A percentile compares a stretch with the other conserved stretches of the same genome.
These are phyloP conservation scores for Bhutanitis thaidina DNA, from an alignment of 2,888 invertebrate genomes.

Conservation along the genomic window DNA sequence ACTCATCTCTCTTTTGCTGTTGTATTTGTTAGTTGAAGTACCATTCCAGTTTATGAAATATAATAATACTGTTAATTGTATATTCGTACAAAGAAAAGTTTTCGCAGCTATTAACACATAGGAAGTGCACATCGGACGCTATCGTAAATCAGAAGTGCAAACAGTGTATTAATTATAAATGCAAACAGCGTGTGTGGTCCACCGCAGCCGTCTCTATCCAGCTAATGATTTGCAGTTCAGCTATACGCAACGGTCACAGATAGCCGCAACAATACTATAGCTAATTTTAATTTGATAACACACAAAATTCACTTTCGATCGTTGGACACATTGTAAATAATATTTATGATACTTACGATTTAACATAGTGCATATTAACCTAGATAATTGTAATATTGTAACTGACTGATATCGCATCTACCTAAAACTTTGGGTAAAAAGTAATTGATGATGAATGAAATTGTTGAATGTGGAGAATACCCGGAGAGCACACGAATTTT, in stretches of 20 bases:
- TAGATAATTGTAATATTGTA: too few species aligned
- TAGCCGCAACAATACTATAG: conserved; percentile 26
- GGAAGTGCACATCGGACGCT: conserved; percentile 62
- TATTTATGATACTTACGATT: too few species aligned
- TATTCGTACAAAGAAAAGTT: conserved; percentile 27
- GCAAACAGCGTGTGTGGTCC: conserved; percentile 76
- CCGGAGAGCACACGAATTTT: too few species aligned
- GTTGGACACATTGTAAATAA: too few species aligned
- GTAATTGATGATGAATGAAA: too few species aligned
- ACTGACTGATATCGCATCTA: too few species aligned
- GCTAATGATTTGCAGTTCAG: conserved; percentile 76
- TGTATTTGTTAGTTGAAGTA: neutral
- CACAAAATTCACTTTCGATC: neutral
- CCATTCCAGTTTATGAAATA: neutral
- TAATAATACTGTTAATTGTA: neutral
- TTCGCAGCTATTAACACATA: conserved; percentile 75
- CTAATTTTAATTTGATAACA: neutral
- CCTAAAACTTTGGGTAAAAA: too few species aligned
- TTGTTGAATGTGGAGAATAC: too few species aligned
- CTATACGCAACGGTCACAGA: conserved; percentile 31
- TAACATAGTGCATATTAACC: too few species aligned
- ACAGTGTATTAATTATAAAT: conserved; percentile 80
- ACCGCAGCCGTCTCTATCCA: conserved; percentile 74
- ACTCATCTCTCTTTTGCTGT: neutral
- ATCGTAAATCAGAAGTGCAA: conserved; percentile 77